Percentiles rank a stretch among this genome's conserved stretches.
Conservation (phyloP, 1,140 invertebrate genomes). For the Tribolium castaneum region DNA sequence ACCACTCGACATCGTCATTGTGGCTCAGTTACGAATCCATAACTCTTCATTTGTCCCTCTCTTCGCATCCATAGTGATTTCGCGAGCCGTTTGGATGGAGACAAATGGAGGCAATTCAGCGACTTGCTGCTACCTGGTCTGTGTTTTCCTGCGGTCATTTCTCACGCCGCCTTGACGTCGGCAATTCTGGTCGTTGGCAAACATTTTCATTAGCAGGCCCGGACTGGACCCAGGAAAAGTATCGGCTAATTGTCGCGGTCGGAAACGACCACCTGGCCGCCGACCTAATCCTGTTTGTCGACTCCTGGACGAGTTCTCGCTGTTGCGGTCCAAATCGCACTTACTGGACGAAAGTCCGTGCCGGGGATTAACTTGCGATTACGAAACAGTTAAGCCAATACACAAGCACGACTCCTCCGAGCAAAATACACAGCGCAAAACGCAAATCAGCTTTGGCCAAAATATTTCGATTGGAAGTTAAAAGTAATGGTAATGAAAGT, state of each 20-base stretch:
- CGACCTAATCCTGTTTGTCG: constrained; percentile 46
- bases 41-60: constrained; percentile 60
- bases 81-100: constrained; percentile 55
- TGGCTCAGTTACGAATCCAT: constrained; percentile 57
- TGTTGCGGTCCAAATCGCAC: constrained; percentile 44
- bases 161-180: constrained; percentile 58
- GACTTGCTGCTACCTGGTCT: constrained; percentile 58
- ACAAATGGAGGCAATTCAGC: constrained; percentile 60
- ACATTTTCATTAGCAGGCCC: constrained; percentile 61
- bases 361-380: constrained; percentile 42
- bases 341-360: constrained; percentile 43
- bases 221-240: not conserved
- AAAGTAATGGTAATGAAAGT: not conserved
- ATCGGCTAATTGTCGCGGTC: not conserved
- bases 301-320: constrained; percentile 33
- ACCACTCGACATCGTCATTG: constrained; percentile 58
- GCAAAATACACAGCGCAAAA: constrained; percentile 30
- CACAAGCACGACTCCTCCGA: constrained; percentile 32
- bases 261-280: constrained; percentile 4
- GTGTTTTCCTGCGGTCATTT: constrained; percentile 57
- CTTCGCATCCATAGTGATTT: constrained; percentile 57
- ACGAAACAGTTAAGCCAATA: constrained; percentile 50
- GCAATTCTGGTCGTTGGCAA: constrained; percentile 57
- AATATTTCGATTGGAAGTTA: too few species aligned
- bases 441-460: constrained; percentile 11